These are phyloP conservation scores for Hydra vulgaris DNA, from an alignment of 30 jellyfish, hydroid and myxozoan species.

Conservation along the genomic window DNA sequence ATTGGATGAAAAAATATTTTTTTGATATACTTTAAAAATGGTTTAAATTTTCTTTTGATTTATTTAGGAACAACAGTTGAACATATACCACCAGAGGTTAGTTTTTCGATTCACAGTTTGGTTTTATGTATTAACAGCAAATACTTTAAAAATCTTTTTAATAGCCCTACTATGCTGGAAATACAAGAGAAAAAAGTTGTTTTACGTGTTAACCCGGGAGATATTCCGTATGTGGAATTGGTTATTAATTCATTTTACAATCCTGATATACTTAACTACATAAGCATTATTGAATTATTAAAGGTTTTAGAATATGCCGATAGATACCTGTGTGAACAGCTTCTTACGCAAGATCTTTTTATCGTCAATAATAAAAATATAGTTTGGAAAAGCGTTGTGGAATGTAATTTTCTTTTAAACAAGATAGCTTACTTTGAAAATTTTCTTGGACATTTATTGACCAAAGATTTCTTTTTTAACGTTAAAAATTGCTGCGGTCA, in stretches of 20 bases:
- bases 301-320: constrained; percentile 25
- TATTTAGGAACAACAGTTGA: too few relatives aligned
- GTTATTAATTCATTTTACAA: constrained; percentile 24
- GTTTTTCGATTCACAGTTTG: constrained; percentile 28
- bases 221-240: constrained; percentile 21
- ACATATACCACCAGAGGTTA: too few relatives aligned
- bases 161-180: constrained; percentile 25
- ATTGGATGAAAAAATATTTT: too few relatives aligned
- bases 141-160: constrained; percentile 18
- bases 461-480: not conserved
- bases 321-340: constrained; percentile 11
- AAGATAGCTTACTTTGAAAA: not conserved
- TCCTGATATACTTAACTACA: constrained; percentile 10
- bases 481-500: not conserved
- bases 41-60: too few relatives aligned
- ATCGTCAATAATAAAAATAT: not conserved
- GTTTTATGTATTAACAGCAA: constrained; percentile 26
- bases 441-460: not conserved
- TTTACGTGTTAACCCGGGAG: constrained; percentile 16
- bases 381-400: not conserved
- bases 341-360: constrained; percentile 10
- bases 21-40: too few relatives aligned
- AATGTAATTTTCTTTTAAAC: constrained; percentile 24
- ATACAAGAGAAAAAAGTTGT: constrained; percentile 4
- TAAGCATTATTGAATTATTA: not conserved